Evolutionary conservation across 2,888 invertebrate genomes (phyloP).

Genomic region (Mimas tiliae): DNA sequence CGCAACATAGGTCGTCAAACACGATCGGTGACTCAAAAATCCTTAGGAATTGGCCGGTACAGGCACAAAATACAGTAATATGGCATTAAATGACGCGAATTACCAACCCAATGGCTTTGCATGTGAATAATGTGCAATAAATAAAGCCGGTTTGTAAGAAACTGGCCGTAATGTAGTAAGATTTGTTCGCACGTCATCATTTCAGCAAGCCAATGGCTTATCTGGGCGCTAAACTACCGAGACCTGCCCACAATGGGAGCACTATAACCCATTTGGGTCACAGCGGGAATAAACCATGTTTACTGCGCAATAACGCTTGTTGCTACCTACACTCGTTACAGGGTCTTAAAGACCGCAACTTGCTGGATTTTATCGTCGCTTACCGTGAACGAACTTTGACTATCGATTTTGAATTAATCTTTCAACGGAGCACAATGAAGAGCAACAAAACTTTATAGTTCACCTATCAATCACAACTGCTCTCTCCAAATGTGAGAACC

Average conservation of each 20-base stretch:
- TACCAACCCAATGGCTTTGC: neutral
- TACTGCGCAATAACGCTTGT: constrained; percentile 40
- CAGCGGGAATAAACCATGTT: constrained; percentile 35
- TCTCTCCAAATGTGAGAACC: neutral
- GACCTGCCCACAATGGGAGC: constrained; percentile 24
- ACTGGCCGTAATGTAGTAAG: constrained; percentile 7
- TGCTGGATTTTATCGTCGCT: constrained; percentile 37
- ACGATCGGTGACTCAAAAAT: neutral
- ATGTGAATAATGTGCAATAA: constrained; percentile 10
- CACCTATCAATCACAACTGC: too few species aligned
- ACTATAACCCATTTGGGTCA: constrained; percentile 23
- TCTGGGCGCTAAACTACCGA: constrained; percentile 16
- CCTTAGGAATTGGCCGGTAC: neutral
- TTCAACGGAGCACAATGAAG: constrained; percentile 1
- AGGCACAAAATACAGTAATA: neutral
- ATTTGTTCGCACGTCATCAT: constrained; percentile 25
- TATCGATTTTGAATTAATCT: constrained; percentile 37
- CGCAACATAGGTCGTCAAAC: neutral
- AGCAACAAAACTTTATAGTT: neutral
- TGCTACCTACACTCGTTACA: constrained; percentile 33
- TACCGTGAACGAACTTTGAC: constrained; percentile 42
- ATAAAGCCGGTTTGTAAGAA: constrained; percentile 5
- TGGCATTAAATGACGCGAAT: neutral
- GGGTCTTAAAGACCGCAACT: constrained; percentile 46
- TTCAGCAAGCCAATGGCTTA: constrained; percentile 23